Evolutionary conservation across 2,888 invertebrate genomes (phyloP).

Genomic region (Apamea monoglypha): DNA sequence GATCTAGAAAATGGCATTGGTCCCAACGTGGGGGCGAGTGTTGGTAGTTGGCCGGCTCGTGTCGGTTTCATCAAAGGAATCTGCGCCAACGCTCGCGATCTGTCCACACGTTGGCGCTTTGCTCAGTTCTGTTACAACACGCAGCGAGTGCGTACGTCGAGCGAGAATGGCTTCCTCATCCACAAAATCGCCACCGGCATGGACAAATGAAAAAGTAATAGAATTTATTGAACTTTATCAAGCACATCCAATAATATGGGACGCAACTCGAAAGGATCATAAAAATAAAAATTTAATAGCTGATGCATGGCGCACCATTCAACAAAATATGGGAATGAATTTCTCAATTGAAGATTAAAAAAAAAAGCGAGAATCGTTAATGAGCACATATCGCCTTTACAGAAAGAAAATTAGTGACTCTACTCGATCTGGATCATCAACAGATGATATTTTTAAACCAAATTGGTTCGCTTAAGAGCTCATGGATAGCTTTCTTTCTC

Average conservation of each 20-base stretch:
- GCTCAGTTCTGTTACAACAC: neutral
- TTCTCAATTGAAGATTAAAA: slow-evolving; percentile 29
- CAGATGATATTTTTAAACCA: slow-evolving; percentile 52
- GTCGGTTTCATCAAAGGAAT: no score
- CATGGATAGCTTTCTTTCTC: slow-evolving; percentile 63
- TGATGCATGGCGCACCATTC: slow-evolving; percentile 53
- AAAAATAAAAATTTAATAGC: slow-evolving; percentile 57
- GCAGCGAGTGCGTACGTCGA: slow-evolving; percentile 43
- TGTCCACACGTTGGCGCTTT: no score
- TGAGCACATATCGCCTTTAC: slow-evolving; percentile 53
- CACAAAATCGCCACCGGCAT: slow-evolving; percentile 26
- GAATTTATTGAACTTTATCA: slow-evolving; percentile 9
- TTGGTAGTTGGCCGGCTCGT: no score
- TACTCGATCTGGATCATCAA: slow-evolving; percentile 50
- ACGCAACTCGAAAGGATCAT: slow-evolving; percentile 50
- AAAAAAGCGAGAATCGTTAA: slow-evolving; percentile 37
- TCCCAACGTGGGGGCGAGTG: no score
- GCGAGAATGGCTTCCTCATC: slow-evolving; percentile 27
- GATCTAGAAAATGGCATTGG: no score
- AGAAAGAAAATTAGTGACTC: slow-evolving; percentile 52
- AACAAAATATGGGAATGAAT: slow-evolving; percentile 17
- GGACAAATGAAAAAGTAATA: slow-evolving; percentile 54
- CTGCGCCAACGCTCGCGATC: no score
- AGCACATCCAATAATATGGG: neutral
- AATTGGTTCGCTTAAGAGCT: slow-evolving; percentile 67